Evolutionary conservation across 2,797 vertebrate species (phyloP).

Genomic region (Sebastes oblongus): DNA sequence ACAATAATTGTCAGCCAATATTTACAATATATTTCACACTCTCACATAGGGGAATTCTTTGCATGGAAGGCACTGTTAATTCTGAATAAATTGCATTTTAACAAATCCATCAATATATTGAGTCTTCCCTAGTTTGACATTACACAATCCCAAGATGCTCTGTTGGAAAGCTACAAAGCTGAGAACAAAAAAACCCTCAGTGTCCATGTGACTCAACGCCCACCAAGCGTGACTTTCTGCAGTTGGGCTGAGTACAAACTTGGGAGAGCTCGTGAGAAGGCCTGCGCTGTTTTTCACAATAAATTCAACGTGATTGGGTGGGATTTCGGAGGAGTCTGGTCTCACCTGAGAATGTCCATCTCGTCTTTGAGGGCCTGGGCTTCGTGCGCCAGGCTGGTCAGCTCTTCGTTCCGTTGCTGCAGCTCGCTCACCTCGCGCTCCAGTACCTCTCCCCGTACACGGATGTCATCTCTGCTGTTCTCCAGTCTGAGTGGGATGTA

Average conservation of each 20-base stretch:
- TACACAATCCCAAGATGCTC: not conserved
- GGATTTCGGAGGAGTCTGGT: not conserved
- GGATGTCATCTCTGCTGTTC: constrained; percentile 85
- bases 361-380: constrained; percentile 90
- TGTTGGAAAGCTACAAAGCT: not conserved
- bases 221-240: not conserved
- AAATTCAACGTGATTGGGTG: not conserved
- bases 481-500: constrained; percentile 82
- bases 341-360: constrained; percentile 91
- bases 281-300: not conserved
- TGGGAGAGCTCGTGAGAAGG: not conserved
- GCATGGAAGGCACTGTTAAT: not conserved
- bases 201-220: not conserved
- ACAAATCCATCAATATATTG: not conserved
- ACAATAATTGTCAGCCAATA: not conserved
- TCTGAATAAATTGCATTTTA: constrained; percentile 7
- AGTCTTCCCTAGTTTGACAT: not conserved
- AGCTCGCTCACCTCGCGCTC: constrained; percentile 84
- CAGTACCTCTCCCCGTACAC: constrained; percentile 76
- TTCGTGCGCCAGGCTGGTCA: constrained; percentile 90
- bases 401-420: constrained; percentile 87
- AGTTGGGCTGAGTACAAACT: constrained; percentile 4
- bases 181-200: not conserved
- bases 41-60: not conserved
- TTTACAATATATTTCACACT: not conserved